Base-by-base conservation (phyloP, 2,888 invertebrate genomes). In the Habroteleia sp. region DNA sequence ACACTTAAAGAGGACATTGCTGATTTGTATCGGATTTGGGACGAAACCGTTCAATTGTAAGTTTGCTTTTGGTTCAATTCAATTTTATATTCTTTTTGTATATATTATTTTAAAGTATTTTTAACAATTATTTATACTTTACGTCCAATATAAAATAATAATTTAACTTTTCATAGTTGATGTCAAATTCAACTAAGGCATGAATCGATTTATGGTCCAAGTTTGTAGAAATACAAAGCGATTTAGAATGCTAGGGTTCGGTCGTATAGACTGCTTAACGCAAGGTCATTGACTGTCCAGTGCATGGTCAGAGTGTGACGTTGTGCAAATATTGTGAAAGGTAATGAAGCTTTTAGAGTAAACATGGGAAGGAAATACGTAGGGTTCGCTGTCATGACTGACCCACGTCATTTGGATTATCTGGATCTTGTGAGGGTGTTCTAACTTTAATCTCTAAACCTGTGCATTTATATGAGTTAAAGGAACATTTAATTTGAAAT, bases 1-100 rank as follows among this genome's bases (percentile, higher is more conserved):
- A 90, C 91, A 0, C 89, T 94, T 76, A 93, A 93, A 74, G 90
- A 91, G 16, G 93, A 93, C 65, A 90, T 94, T 66, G 90, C 93
- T 17, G 91, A 93, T 46, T 88, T 94, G 76, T 91, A 94, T 79
- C 90, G 92, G 3, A 90, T 93, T 10, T 94, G 94, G 93, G 93
- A 94, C 80, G 93, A 93, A 63, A 91, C 92, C 3, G 92, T 92
- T 83, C 91, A 93, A 83, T 91, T 92, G 94, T 94, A 85, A 90
- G 89, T 87, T 50, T 58, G 2, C 1, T 5, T 48, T 39, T 14
- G 23, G 5, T 37, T 13, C 16, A 14, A 16, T 37, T 14, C n/a
- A n/a, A n/a, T n/a, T n/a, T n/a, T n/a, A n/a, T n/a, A n/a, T n/a
- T n/a, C n/a, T n/a, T n/a, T n/a, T n/a, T n/a, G n/a, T 33, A 1